These are phyloP conservation scores for Actinostola sp. DNA, from an alignment of 92 coral and sea anemone genomes.

Conservation along the genomic window DNA sequence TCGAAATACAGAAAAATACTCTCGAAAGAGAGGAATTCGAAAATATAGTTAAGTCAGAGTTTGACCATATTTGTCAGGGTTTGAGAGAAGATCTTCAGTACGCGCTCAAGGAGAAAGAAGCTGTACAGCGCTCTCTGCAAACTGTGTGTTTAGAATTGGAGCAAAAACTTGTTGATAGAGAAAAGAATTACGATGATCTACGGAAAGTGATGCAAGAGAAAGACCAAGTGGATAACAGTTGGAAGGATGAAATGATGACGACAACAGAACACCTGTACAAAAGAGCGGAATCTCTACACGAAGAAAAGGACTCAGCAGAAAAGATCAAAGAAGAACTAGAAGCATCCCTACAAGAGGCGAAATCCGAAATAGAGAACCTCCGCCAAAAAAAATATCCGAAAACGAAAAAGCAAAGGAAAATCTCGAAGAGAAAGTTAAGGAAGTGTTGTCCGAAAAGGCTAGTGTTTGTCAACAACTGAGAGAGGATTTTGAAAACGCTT, in stretches of 20 bases:
- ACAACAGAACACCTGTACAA: conserved; percentile 35
- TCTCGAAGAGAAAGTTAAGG: conserved; percentile 53
- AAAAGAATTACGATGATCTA: conserved; percentile 56
- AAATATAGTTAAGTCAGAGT: conserved; percentile 45
- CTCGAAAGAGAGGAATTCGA: conserved; percentile 16
- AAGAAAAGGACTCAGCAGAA: conserved; percentile 46
- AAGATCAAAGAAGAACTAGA: conserved; percentile 50
- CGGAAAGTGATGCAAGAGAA: conserved; percentile 57
- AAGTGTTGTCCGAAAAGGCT: conserved; percentile 58
- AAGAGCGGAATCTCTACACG: conserved; percentile 41
- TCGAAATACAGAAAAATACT: conserved; percentile 18
- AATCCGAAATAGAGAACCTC: conserved; percentile 27
- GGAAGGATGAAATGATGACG: conserved; percentile 33
- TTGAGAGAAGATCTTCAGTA: conserved; percentile 43
- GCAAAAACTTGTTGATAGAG: conserved; percentile 26
- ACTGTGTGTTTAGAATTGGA: conserved; percentile 32
- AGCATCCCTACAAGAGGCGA: conserved; percentile 29
- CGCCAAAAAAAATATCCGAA: conserved; percentile 26
- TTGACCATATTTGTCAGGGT: conserved; percentile 60
- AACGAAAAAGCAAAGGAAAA: conserved; percentile 28
- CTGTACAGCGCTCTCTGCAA: conserved; percentile 18
- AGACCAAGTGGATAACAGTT: conserved; percentile 32
- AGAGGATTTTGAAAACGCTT: conserved; percentile 46
- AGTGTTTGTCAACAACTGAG: conserved; percentile 56
- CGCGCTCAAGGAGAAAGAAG: conserved; percentile 31